phyloP scores from a whole-genome alignment of 1,140 invertebrate genomes.

The Archegozetes longisetosus region DNA sequence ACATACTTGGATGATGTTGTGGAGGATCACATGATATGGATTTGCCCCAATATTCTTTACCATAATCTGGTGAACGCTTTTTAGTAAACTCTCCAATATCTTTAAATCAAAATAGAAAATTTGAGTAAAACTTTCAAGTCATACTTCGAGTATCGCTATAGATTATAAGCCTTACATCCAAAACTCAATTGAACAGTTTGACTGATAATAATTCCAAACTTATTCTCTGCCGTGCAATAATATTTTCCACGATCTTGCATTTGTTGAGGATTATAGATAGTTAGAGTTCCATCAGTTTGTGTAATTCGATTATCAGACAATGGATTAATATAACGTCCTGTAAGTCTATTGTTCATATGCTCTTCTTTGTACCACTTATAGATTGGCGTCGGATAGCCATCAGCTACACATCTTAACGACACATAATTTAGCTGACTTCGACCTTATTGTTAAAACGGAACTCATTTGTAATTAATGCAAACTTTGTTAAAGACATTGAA shows the following conservation, averaged over 20 bases:
- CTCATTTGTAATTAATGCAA: no score
- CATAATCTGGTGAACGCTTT: slow-evolving; percentile 59
- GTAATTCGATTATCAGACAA: slow-evolving; percentile 56
- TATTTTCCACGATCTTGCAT: slow-evolving; percentile 60
- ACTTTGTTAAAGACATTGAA: no score
- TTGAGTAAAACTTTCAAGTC: neutral
- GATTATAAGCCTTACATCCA: slow-evolving; percentile 39
- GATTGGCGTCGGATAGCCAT: slow-evolving; percentile 69
- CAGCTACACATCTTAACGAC: slow-evolving; percentile 61
- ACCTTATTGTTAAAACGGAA: neutral
- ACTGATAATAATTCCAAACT: slow-evolving; percentile 71
- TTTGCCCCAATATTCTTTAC: slow-evolving; percentile 84
- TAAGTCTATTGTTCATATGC: slow-evolving; percentile 54
- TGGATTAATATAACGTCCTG: slow-evolving; percentile 53
- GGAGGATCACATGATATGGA: slow-evolving; percentile 83
- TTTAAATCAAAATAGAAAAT: slow-evolving; percentile 11
- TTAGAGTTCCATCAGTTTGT: slow-evolving; percentile 72
- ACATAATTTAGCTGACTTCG: slow-evolving; percentile 50
- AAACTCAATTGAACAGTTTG: slow-evolving; percentile 71
- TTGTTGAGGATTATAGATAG: slow-evolving; percentile 69
- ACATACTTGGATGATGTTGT: slow-evolving; percentile 53
- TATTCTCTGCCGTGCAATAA: slow-evolving; percentile 76
- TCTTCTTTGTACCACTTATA: slow-evolving; percentile 85
- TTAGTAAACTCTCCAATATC: slow-evolving; percentile 76
- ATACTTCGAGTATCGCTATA: neutral